Evolutionary conservation across 2,888 invertebrate genomes (phyloP).

Genomic region (Drosophila peninsularis): DNA sequence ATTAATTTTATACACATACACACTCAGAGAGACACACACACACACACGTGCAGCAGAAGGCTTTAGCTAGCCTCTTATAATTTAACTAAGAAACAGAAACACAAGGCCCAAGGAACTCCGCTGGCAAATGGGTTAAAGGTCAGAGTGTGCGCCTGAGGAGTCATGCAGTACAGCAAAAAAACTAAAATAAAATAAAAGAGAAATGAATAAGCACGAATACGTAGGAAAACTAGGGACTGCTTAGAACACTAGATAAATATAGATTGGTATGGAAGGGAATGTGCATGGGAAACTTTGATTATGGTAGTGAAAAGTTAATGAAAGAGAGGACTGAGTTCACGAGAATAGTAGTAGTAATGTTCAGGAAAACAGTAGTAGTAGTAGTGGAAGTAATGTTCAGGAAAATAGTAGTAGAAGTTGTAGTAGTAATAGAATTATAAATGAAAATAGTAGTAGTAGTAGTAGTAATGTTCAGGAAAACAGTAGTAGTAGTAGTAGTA

Average conservation of each 20-base stretch:
- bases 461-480: no score
- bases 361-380: no score
- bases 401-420: no score
- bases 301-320: background rate
- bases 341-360: background rate
- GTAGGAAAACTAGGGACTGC: background rate
- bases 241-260: background rate
- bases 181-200: background rate
- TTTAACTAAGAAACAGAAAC: slow-evolving; percentile 27
- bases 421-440: no score
- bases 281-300: background rate
- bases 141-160: slow-evolving; percentile 61
- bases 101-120: slow-evolving; percentile 15
- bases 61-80: slow-evolving; percentile 48
- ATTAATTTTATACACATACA: slow-evolving; percentile 71
- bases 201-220: slow-evolving; percentile 19
- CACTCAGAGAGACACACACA: slow-evolving; percentile 3
- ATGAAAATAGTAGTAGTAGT: no score
- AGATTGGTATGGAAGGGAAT: background rate
- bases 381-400: no score
- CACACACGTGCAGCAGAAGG: background rate
- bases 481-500: no score
- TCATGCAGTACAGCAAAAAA: slow-evolving; percentile 6
- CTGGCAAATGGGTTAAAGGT: slow-evolving; percentile 48
- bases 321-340: background rate